Conservation (phyloP, 2,797 vertebrate species). For the Pantherophis vulpinus region DNA sequence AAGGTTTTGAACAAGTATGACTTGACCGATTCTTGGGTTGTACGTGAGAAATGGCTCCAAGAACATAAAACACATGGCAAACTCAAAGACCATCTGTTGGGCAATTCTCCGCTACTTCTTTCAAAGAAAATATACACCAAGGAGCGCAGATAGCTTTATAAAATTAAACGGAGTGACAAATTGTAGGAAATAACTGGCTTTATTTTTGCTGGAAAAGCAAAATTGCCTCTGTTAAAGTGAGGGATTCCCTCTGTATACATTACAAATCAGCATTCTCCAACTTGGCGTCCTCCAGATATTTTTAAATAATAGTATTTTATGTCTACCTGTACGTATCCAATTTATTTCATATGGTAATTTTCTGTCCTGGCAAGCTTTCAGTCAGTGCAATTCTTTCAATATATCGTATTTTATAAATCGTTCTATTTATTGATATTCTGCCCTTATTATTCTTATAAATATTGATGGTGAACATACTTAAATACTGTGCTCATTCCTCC, state of each 20-base stretch:
- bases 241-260: neutral
- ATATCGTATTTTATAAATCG: neutral
- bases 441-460: neutral
- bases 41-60: slow-evolving; percentile 10
- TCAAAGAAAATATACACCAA: neutral
- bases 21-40: slow-evolving; percentile 46
- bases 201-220: neutral
- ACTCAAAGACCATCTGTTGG: slow-evolving; percentile 9
- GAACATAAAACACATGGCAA: slow-evolving; percentile 17
- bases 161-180: neutral
- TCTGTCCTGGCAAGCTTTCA: neutral
- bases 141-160: neutral
- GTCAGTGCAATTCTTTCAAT: neutral
- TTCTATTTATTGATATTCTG: neutral
- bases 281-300: neutral
- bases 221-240: neutral
- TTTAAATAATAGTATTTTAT: neutral
- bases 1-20: slow-evolving; percentile 55
- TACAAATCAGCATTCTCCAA: neutral
- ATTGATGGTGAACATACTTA: neutral
- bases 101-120: neutral
- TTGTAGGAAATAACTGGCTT: neutral
- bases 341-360: neutral
- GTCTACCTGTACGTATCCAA: neutral
- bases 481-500: neutral